Base-by-base conservation (phyloP, 1,140 invertebrate genomes). In the Geopemphigus sp. region DNA sequence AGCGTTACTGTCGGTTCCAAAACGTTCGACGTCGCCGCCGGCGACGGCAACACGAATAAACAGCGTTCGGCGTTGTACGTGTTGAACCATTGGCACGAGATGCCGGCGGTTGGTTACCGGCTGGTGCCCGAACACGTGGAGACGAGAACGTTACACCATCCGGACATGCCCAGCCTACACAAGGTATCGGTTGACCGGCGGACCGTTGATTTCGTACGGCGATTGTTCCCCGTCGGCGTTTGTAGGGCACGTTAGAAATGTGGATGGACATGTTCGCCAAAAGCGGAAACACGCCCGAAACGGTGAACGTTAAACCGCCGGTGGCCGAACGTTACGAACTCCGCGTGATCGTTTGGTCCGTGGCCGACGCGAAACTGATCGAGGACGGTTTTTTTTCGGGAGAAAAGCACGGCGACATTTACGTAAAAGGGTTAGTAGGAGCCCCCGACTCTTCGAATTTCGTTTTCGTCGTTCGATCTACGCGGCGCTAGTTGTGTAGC, bases 81-180 rank as follows among this genome's bases (percentile, higher is more conserved):
- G 19, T 73, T 83, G 19, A 56, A 80, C 12, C 72, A 81, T 68
- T 91, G 93, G 89, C 85, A 91, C 22, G 88, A 92, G 83, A 88
- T 94, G 76, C 91, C 92, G 5, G 87, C 90, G 81, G 91, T 93
- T 80, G 94, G 94, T 14, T 91, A 89, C 83, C 87, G 88, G 70
- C 86, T 97, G 39, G 93, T 96, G 0, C 93, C 94, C 0, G 94
- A 97, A 86, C 94, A 97, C 84, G 90, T 97, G 54, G 95, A 97
- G 86, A 94, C 93, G 19, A 87, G 95, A 68, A 89, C 91, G 12
- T 87, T 97, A 19, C 95, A 90, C 83, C 90, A 92, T 84, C 88
- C 89, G 24, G 88, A 90, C 50, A 91, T 90, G 85, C 92, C 93
- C 0, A 94, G 93, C 54, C 88, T 95, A 22, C 93, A 95, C 85